Evolutionary conservation across 2,888 invertebrate species (phyloP).

Genomic region (Metallyticus violacea): DNA sequence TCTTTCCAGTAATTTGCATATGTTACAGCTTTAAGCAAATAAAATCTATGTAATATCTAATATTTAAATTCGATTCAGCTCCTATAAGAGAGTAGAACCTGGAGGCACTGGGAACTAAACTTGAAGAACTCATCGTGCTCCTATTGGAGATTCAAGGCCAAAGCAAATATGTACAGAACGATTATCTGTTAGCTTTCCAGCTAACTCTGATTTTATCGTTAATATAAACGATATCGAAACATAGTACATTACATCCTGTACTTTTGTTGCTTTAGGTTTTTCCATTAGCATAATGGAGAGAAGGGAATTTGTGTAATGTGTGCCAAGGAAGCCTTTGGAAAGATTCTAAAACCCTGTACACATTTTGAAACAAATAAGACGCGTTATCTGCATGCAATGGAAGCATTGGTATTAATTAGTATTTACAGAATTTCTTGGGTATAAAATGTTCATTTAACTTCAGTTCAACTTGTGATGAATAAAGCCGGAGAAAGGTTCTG

Average conservation of each 20-base stretch:
- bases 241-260: not conserved
- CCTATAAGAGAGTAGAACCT: not conserved
- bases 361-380: too few relatives aligned
- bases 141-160: not conserved
- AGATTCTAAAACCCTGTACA: too few relatives aligned
- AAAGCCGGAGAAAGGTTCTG: too few relatives aligned
- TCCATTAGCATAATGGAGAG: not conserved
- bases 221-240: too few relatives aligned
- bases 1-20: not conserved
- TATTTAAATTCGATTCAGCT: not conserved
- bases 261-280: not conserved
- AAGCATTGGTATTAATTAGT: too few relatives aligned
- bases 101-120: not conserved
- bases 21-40: not conserved
- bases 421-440: too few relatives aligned
- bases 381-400: too few relatives aligned
- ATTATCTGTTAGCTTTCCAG: not conserved
- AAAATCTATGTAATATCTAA: not conserved
- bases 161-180: not conserved
- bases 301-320: too few relatives aligned
- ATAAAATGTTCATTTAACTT: too few relatives aligned
- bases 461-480: too few relatives aligned
- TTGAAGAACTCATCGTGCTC: not conserved
- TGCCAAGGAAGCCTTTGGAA: too few relatives aligned
- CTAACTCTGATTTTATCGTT: not conserved